Evolutionary conservation across 2,888 invertebrate species (phyloP).

Genomic region (Leptinotarsa tumamoca): DNA sequence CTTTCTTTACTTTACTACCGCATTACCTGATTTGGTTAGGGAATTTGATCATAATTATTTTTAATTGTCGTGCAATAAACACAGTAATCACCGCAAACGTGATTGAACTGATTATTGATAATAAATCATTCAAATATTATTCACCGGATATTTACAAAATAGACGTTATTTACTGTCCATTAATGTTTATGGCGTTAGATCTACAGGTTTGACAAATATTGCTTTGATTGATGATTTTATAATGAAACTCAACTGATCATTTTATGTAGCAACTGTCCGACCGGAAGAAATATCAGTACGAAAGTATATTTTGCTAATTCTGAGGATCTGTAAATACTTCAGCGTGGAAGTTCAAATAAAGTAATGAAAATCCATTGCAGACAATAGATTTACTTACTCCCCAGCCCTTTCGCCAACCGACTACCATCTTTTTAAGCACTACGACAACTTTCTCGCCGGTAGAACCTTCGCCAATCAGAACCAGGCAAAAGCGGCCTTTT

Average conservation of each 20-base stretch:
- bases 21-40: not conserved
- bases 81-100: not conserved
- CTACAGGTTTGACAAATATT: not conserved
- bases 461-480: no score
- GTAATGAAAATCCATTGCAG: no score
- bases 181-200: not conserved
- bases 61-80: conserved; percentile 5
- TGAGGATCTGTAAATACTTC: no score
- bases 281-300: no score
- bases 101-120: not conserved
- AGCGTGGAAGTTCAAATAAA: no score
- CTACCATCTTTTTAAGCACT: no score
- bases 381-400: no score
- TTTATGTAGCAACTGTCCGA: no score
- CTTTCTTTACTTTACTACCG: not conserved
- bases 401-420: no score
- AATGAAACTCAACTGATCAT: not conserved
- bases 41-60: not conserved
- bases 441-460: no score
- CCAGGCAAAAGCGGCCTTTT: no score
- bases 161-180: not conserved
- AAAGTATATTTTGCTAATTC: no score
- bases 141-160: conserved; percentile 7
- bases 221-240: not conserved
- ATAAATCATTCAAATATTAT: conserved; percentile 3